Base-by-base conservation (phyloP, 2,113 vertebrate species). In the Carassius carassius region DNA sequence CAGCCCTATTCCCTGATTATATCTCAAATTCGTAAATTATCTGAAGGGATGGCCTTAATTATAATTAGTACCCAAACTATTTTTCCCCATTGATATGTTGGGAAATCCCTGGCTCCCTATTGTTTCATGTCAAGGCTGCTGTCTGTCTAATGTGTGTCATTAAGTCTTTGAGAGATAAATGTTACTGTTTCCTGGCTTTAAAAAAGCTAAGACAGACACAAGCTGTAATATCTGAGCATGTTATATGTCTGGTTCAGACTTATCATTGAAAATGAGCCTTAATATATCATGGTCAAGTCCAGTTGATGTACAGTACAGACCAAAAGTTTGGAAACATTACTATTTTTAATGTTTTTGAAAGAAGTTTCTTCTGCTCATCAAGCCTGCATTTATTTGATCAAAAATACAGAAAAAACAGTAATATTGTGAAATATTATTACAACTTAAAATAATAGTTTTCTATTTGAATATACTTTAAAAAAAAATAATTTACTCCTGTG, bases 11-110 rank as follows among this genome's bases (percentile, higher is more conserved):
- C 35, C 35, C 35, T 44, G 37, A 65, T 80, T 65, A 47, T 37
- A 65, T 80, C 35, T 80, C 13, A 65, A 6, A 58, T 14, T 60
- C 7, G 21, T 80, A 19, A 81, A 54, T 70, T 35, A 51, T 81
- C 25, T 32, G 65, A 81, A 70, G 32, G 63, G 65, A 81, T 54
- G 79, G 63, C 63, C 63, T 69, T 70, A 32, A 81, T 81, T 81
- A 67, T 35, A 70, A 70, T 65, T 25, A 14, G 25, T 44, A 37
- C 62, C 63, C n/a, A 80, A 65, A 29, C n/a, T 8, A 4, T 65
- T 65, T 80, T 44, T 44, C 77, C 35, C 6, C 10, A 44, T 37
- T 16, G 56, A 78, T 78, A 10, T 23, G 58, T 41, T 35, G 11
- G 76, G 29, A 78, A 78, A 62, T 37, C 56, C 6, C 6, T 41